Base-by-base conservation (phyloP, 2,113 vertebrate genomes). In the Zosterops borbonicus region DNA sequence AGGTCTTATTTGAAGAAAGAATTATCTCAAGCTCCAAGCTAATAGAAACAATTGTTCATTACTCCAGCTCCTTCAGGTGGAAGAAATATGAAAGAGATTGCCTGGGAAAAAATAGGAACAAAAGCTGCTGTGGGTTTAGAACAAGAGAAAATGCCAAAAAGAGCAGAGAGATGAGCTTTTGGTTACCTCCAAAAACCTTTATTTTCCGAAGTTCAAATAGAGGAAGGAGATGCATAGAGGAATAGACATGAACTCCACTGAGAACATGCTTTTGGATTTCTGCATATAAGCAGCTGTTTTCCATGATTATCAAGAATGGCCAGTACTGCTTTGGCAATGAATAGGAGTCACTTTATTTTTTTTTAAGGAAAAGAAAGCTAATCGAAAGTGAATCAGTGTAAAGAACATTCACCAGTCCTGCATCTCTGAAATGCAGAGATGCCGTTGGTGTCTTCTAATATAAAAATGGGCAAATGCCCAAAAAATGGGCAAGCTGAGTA, bases 181-280 rank as follows among this genome's bases (percentile, higher is more conserved):
- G 25, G 10, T 68, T 79, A 31, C 9, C 3, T 4, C 1, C 44
- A 19, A 5, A 21, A 59, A 9, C 14, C 50, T 63, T n/a, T 29
- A 11, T 62, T 77, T 93, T 83, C 50, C n/a, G 8, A 80, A 73
- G 39, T 21, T 31, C 22, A 60, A 27, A n/a, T 62, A 53, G 47
- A 78, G 33, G 52, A 47, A 4, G 9, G n/a, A 89, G 28, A 23
- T 12, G 3, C 33, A 20, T 9, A 8, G 53, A 52, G 11, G 31
- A 23, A 28, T 25, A 28, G 22, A n/a, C 5, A 2, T 20, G 39
- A 25, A 14, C 9, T 19, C 13, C 15, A 8, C n/a, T 1, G 0
- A 53, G 27, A 56, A n/a, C 64, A 21, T 5, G 13, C 27, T 31
- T 52, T 46, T 17, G 9, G 11, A 55, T 67, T 87, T 91, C 63